These are phyloP conservation scores for Lepus townsendii DNA, from an alignment of 2,797 vertebrate genomes.

Conservation along the genomic window DNA sequence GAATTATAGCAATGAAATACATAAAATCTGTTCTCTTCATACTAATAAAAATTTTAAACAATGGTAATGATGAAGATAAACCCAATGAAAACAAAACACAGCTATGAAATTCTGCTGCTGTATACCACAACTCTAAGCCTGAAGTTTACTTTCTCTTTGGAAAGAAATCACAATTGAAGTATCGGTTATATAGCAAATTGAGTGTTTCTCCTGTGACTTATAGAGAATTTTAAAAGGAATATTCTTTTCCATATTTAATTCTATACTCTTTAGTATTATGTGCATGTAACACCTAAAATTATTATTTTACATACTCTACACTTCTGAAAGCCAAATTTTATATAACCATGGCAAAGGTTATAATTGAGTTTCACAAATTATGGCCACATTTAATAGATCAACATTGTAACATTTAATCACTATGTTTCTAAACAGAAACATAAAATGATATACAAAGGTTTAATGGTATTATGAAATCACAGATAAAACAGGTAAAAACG, in stretches of 20 bases:
- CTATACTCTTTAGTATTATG: background rate
- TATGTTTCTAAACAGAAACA: slow-evolving; percentile 25
- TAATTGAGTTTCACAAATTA: slow-evolving; percentile 35
- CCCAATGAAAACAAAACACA: slow-evolving; percentile 25
- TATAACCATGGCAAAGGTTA: slow-evolving; percentile 19
- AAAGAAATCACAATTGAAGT: slow-evolving; percentile 21
- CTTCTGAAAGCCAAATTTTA: background rate
- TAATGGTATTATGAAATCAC: background rate
- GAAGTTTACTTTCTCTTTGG: slow-evolving; percentile 35
- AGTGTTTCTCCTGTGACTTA: slow-evolving; percentile 12
- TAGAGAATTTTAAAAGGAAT: background rate
- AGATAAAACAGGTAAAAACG: slow-evolving; percentile 34
- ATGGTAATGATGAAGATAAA: background rate
- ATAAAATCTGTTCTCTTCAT: too few relatives aligned
- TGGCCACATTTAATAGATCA: background rate
- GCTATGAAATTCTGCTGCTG: slow-evolving; percentile 14
- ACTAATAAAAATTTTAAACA: too few relatives aligned
- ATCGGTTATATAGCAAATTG: background rate
- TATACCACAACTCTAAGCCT: background rate
- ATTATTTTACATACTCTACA: slow-evolving; percentile 9
- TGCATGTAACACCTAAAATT: background rate
- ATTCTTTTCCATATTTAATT: background rate
- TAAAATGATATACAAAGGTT: slow-evolving; percentile 21
- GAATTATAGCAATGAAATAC: too few relatives aligned
- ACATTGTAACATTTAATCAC: slow-evolving; percentile 5